Evolutionary conservation across 1,140 invertebrate genomes (phyloP).

Genomic region (Pogonomyrmex californicus): DNA sequence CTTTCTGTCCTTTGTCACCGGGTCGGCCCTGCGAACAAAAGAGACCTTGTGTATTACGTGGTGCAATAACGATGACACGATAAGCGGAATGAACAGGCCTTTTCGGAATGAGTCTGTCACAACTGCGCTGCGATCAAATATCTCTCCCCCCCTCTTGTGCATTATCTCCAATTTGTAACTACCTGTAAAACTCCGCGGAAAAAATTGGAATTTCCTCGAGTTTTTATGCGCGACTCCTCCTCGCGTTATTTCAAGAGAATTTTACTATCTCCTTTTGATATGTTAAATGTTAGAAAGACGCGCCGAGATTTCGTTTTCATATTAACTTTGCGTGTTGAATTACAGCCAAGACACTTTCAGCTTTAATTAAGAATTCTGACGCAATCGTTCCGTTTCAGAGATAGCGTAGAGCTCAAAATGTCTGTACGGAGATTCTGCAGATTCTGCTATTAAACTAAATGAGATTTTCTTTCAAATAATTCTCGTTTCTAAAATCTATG

Average conservation of each 20-base stretch:
- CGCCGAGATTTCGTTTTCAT: neutral
- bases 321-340: constrained; percentile 24
- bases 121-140: neutral
- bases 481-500: constrained; percentile 1
- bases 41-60: constrained; percentile 41
- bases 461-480: constrained; percentile 19
- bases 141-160: neutral
- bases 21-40: constrained; percentile 91
- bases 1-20: constrained; percentile 96
- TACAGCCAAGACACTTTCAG: constrained; percentile 18
- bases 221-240: neutral
- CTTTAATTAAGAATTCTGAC: constrained; percentile 50
- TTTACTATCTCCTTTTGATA: neutral
- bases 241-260: neutral
- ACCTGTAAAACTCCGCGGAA: neutral
- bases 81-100: neutral
- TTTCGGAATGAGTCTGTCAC: neutral
- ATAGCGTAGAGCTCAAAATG: neutral
- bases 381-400: constrained; percentile 21
- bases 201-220: neutral
- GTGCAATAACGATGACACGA: constrained; percentile 16
- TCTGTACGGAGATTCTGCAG: neutral
- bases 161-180: neutral
- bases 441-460: constrained; percentile 31
- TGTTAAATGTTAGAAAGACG: neutral